Evolutionary conservation across 1,140 invertebrate genomes (phyloP).

Genomic region (Trialeurodes vaporariorum): DNA sequence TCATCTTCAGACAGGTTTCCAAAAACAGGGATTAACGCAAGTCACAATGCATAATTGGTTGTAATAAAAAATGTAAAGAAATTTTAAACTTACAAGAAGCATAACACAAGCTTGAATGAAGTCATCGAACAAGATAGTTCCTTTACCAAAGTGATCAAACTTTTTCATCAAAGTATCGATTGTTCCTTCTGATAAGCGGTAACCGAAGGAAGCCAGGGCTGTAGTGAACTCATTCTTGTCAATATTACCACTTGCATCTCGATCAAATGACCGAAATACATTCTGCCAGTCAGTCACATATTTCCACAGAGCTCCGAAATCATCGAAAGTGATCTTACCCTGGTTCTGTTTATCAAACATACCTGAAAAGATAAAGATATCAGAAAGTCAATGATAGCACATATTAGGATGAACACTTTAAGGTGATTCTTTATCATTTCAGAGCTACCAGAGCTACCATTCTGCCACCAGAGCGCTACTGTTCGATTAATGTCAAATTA

Average conservation of each 20-base stretch:
- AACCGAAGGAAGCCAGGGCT: constrained; percentile 87
- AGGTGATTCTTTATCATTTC: no score
- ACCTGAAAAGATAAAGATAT: constrained; percentile 24
- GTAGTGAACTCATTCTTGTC: constrained; percentile 80
- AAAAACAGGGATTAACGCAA: not conserved
- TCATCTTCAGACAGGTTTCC: not conserved
- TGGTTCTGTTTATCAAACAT: constrained; percentile 92
- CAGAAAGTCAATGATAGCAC: no score
- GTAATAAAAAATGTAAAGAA: not conserved
- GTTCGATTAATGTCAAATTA: no score
- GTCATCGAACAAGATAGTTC: constrained; percentile 92
- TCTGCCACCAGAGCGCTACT: no score
- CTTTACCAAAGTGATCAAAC: constrained; percentile 81
- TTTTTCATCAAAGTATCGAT: constrained; percentile 75
- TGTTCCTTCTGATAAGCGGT: constrained; percentile 72
- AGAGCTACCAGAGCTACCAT: no score
- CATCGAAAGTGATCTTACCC: constrained; percentile 89
- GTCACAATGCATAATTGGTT: not conserved
- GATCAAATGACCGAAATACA: constrained; percentile 88
- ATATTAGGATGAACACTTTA: no score
- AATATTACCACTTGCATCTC: constrained; percentile 92
- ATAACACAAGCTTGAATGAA: constrained; percentile 95
- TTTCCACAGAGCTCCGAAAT: constrained; percentile 92
- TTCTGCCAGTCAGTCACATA: constrained; percentile 98
- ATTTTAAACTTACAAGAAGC: constrained; percentile 61